Conservation (phyloP, 2,888 invertebrate species). For the Ariolimax columbianus region DNA sequence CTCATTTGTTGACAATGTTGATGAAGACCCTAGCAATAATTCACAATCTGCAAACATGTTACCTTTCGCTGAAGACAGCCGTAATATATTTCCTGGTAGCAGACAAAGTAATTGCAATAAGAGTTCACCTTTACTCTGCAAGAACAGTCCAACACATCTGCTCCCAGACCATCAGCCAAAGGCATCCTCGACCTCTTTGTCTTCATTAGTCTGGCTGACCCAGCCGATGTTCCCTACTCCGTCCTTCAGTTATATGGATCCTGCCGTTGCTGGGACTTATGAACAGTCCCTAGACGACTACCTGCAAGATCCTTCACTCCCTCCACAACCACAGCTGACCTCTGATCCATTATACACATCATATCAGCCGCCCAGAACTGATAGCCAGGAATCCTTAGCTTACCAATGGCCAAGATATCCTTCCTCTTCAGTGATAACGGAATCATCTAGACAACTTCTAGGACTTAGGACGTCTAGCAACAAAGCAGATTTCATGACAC, state of each 20-base stretch:
- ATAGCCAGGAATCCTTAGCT: background rate
- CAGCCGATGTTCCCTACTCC: slow-evolving; percentile 30
- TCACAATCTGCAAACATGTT: slow-evolving; percentile 13
- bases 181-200: background rate
- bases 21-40: slow-evolving; percentile 25
- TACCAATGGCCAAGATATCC: background rate
- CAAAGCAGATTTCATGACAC: slow-evolving; percentile 8
- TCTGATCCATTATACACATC: slow-evolving; percentile 2
- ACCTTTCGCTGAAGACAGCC: background rate
- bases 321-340: background rate
- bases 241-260: slow-evolving; percentile 32
- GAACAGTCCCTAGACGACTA: background rate
- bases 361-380: slow-evolving; percentile 3
- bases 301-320: background rate
- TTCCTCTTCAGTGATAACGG: background rate
- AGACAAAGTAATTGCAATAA: background rate
- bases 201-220: background rate
- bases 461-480: background rate
- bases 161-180: background rate
- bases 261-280: background rate
- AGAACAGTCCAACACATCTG: background rate
- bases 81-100: background rate
- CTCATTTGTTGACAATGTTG: slow-evolving; percentile 28
- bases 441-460: slow-evolving; percentile 2
- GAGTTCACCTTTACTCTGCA: background rate